Percentiles rank a stretch among this genome's conserved stretches.
These are phyloP conservation scores for Phorcus lineatus DNA, from an alignment of 2,888 invertebrate genomes.

Conservation along the genomic window DNA sequence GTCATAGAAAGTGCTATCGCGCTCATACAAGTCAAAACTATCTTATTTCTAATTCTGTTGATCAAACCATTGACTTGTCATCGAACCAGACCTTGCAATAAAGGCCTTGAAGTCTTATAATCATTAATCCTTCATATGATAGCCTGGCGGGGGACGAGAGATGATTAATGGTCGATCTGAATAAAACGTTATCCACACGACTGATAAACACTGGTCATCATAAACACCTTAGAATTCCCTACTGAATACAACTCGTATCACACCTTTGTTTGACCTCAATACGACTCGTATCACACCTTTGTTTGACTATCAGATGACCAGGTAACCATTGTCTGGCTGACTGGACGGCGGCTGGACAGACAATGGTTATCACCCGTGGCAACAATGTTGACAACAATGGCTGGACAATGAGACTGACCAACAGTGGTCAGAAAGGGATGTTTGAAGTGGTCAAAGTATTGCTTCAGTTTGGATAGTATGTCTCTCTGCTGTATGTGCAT, in stretches of 20 bases:
- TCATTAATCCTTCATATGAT: not conserved
- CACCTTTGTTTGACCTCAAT: not conserved
- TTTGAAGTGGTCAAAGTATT: not conserved
- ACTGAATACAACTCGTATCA: not conserved
- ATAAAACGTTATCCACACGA: not conserved
- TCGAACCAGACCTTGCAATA: not conserved
- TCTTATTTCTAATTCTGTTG: not conserved
- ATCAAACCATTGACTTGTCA: not conserved
- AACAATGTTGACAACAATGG: not conserved
- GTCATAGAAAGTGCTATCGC: not conserved
- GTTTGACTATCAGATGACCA: conserved; percentile 1
- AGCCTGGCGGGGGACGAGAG: not conserved
- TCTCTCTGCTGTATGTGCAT: not conserved
- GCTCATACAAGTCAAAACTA: not conserved
- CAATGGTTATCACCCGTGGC: not conserved
- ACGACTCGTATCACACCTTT: not conserved
- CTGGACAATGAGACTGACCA: not conserved
- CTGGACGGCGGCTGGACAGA: not conserved
- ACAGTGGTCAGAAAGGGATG: not conserved
- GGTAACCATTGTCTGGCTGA: not conserved
- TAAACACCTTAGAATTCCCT: not conserved
- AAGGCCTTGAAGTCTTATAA: not conserved
- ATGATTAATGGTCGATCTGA: not conserved
- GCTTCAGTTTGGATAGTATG: not conserved
- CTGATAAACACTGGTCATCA: not conserved